Evolutionary conservation across 1,140 invertebrate species (phyloP).

Genomic region (Megathymus violae): DNA sequence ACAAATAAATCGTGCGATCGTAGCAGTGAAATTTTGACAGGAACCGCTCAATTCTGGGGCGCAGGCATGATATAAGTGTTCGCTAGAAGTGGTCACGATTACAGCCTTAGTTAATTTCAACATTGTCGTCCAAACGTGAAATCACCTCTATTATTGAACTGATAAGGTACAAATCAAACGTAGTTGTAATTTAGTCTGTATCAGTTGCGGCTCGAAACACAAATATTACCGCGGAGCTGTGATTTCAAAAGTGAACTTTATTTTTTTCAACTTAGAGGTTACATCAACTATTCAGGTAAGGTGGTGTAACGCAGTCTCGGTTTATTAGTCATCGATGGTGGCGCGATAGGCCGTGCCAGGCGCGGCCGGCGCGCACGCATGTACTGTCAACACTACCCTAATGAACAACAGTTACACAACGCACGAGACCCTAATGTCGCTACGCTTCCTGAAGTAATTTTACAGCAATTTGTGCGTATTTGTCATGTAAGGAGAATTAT

Average conservation of each 20-base stretch:
- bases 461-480: constrained; percentile 80
- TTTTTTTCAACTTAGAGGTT: constrained; percentile 35
- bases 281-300: constrained; percentile 28
- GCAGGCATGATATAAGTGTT: constrained; percentile 75
- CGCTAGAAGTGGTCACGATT: constrained; percentile 77
- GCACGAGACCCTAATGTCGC: constrained; percentile 76
- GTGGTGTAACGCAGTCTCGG: constrained; percentile 48
- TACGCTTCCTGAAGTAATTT: constrained; percentile 74
- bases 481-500: constrained; percentile 76
- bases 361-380: constrained; percentile 79
- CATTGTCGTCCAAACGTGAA: constrained; percentile 39
- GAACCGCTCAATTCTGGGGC: constrained; percentile 77
- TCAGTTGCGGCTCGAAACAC: constrained; percentile 55
- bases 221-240: constrained; percentile 38
- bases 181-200: constrained; percentile 53
- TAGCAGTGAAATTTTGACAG: constrained; percentile 65
- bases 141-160: constrained; percentile 46
- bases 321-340: constrained; percentile 83
- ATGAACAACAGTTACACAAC: constrained; percentile 78
- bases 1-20: constrained; percentile 72
- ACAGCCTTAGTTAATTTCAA: constrained; percentile 55
- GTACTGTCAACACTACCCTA: constrained; percentile 77
- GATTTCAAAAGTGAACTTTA: constrained; percentile 35
- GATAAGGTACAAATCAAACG: constrained; percentile 51
- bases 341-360: constrained; percentile 76